These are phyloP conservation scores for Caenorhabditis uteleia DNA, from an alignment of 2,888 invertebrate species.

Conservation along the genomic window DNA sequence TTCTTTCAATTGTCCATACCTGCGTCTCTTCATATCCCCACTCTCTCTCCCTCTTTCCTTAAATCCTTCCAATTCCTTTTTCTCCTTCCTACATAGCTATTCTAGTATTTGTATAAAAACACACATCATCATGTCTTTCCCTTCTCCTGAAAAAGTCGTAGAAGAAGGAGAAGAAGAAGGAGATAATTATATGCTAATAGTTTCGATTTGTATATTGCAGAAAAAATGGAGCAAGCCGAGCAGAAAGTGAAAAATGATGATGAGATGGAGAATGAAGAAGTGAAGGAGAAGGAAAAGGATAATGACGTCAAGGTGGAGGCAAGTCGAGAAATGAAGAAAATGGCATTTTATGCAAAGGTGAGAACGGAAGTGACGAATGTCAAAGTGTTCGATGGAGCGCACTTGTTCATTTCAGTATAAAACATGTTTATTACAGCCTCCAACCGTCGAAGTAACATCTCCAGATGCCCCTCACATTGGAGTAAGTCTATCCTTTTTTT, in stretches of 20 bases:
- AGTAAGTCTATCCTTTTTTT: constrained; percentile 11
- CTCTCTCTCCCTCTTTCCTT: too few species aligned
- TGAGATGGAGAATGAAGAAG: constrained; percentile 6
- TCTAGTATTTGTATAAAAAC: too few species aligned
- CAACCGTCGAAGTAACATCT: constrained; percentile 41
- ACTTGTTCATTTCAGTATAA: too few species aligned
- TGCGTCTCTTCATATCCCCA: too few species aligned
- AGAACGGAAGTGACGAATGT: too few species aligned
- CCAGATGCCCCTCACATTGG: constrained; percentile 41
- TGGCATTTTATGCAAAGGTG: constrained; percentile 37
- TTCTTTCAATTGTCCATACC: too few species aligned
- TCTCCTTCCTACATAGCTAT: too few species aligned
- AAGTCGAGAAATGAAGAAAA: constrained; percentile 15
- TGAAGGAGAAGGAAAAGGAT: constrained; percentile 9
- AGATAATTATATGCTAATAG: neutral
- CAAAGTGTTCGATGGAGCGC: neutral
- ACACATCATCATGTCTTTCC: too few species aligned
- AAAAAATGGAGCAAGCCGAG: constrained; percentile 38
- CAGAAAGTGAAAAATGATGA: constrained; percentile 14
- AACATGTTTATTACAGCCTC: constrained; percentile 33
- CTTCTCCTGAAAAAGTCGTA: too few species aligned
- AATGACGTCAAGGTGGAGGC: constrained; percentile 5
- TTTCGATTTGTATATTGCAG: constrained; percentile 15
- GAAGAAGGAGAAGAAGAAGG: constrained; percentile 11
- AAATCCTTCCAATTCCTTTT: too few species aligned